Percentiles rank a stretch among this genome's conserved stretches.
phyloP scores from a whole-genome alignment of 2,797 vertebrate species.

The Scolopax bukidnonensis region DNA sequence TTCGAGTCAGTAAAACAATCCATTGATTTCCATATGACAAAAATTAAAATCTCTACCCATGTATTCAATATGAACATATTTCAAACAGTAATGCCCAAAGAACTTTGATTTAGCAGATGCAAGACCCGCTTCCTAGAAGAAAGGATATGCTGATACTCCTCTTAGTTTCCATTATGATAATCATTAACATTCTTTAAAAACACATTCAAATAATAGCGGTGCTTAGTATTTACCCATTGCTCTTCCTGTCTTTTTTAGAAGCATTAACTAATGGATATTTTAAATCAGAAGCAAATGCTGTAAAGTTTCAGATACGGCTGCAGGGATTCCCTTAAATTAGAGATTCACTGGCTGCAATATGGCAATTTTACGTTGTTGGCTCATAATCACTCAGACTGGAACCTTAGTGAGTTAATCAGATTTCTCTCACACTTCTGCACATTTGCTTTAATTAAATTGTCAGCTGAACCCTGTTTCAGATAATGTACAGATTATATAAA shows the following conservation, averaged over 20 bases:
- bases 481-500: neutral
- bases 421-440: neutral
- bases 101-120: neutral
- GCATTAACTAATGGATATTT: neutral
- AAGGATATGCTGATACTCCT: neutral
- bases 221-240: neutral
- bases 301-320: neutral
- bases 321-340: slow-evolving; percentile 24
- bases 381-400: neutral
- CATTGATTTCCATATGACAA: neutral
- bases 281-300: neutral
- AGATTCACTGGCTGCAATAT: neutral
- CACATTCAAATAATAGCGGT: neutral
- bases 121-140: neutral
- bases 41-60: neutral
- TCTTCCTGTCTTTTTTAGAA: neutral
- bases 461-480: neutral
- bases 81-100: neutral
- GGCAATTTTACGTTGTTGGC: neutral
- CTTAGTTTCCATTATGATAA: neutral
- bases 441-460: slow-evolving; percentile 33
- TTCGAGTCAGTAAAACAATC: neutral
- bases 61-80: neutral
- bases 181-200: neutral
- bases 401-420: slow-evolving; percentile 16